A percentile compares a stretch with the other conserved stretches of the same genome.
Conservation (phyloP, 2,888 invertebrate genomes). For the Drosophila pseudotakahashii region DNA sequence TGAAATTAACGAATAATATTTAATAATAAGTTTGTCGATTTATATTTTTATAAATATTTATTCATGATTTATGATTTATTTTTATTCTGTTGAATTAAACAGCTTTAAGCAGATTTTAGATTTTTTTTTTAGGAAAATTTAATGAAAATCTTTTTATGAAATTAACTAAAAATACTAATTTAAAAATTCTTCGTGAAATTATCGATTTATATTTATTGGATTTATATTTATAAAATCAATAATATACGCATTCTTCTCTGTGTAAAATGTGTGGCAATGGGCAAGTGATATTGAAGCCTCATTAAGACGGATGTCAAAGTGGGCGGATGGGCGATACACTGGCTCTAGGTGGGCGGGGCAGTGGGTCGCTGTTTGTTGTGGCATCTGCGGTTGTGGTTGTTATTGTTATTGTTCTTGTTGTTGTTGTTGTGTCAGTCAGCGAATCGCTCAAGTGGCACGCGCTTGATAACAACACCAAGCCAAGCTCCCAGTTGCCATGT, state of each 20-base stretch:
- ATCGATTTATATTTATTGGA: background rate
- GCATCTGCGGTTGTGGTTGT: slow-evolving; percentile 18
- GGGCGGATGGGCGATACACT: slow-evolving; percentile 18
- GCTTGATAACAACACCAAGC: slow-evolving; percentile 59
- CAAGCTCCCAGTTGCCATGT: slow-evolving; percentile 2
- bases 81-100: too few species aligned
- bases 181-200: background rate
- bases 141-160: background rate
- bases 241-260: background rate
- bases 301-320: slow-evolving; percentile 60
- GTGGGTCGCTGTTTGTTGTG: slow-evolving; percentile 23
- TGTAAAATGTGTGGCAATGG: slow-evolving; percentile 32
- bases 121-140: background rate
- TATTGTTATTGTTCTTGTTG: background rate
- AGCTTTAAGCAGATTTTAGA: too few species aligned
- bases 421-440: slow-evolving; percentile 49
- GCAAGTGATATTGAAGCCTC: slow-evolving; percentile 76
- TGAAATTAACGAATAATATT: too few species aligned
- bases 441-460: slow-evolving; percentile 68
- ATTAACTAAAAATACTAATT: background rate
- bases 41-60: background rate
- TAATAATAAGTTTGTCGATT: background rate
- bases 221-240: too few species aligned
- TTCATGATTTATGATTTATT: too few species aligned
- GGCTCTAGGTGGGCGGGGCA: slow-evolving; percentile 24